phyloP scores from a whole-genome alignment of 30 jellyfish, hydroid and myxozoan genomes.

The Hydra vulgaris region DNA sequence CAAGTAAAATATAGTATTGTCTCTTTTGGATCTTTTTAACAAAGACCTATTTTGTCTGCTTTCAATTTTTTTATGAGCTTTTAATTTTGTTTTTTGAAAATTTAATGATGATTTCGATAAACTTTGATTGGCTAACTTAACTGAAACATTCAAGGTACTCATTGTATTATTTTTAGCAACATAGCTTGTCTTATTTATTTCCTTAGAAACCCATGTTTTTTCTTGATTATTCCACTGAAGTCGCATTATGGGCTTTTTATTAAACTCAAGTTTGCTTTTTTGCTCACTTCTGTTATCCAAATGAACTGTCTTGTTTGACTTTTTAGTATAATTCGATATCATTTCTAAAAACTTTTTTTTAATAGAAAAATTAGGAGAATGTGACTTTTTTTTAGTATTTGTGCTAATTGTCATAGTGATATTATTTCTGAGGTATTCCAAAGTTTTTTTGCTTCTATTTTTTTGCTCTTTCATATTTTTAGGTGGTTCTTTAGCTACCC shows the following conservation, averaged over 20 bases:
- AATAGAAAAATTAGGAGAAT: background rate
- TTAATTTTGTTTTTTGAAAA: background rate
- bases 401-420: too few relatives aligned
- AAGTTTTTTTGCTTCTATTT: background rate
- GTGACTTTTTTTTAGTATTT: background rate
- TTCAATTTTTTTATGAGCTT: background rate
- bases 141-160: too few relatives aligned
- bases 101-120: background rate
- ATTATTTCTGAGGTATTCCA: too few relatives aligned
- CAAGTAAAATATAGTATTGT: background rate
- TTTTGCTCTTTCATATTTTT: background rate
- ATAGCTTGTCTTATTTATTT: background rate
- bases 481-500: slow-evolving; percentile 15
- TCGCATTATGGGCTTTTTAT: background rate
- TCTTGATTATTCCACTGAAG: background rate
- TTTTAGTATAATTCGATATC: background rate
- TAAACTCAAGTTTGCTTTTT: background rate
- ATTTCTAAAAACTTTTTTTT: background rate
- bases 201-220: background rate
- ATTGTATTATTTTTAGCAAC: too few relatives aligned
- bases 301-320: background rate
- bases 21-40: background rate
- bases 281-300: background rate
- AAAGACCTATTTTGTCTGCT: background rate
- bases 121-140: too few relatives aligned